Evolutionary conservation across 1,140 invertebrate genomes (phyloP).

Genomic region (Drosophila biarmipes): DNA sequence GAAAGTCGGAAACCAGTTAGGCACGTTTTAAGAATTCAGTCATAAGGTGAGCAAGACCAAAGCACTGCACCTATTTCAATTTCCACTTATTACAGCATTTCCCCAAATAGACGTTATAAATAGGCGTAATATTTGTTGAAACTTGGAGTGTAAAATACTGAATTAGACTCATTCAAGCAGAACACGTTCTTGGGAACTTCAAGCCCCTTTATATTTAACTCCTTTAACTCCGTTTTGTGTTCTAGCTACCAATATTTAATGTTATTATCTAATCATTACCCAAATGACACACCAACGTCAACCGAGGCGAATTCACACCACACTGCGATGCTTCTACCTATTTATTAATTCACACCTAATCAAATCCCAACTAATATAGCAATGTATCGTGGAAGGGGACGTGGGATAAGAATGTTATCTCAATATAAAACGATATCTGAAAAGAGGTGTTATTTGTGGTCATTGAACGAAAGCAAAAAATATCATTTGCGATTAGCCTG

Average conservation of each 20-base stretch:
- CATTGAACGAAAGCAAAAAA: slow-evolving; percentile 33
- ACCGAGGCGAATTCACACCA: slow-evolving; percentile 26
- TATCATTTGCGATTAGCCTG: slow-evolving; percentile 11
- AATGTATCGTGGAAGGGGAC: slow-evolving; percentile 14
- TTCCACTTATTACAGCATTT: no score
- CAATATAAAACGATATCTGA: slow-evolving; percentile 32
- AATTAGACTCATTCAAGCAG: no score
- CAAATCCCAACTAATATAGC: slow-evolving; percentile 32
- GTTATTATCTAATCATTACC: not conserved
- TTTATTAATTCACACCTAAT: slow-evolving; percentile 55
- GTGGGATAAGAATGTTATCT: not conserved
- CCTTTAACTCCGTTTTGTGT: not conserved
- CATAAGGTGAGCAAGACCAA: not conserved
- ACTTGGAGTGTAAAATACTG: not conserved
- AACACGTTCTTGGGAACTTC: no score
- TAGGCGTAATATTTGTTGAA: not conserved
- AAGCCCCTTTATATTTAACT: no score
- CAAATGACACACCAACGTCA: slow-evolving; percentile 13
- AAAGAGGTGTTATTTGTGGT: slow-evolving; percentile 39
- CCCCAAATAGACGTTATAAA: not conserved
- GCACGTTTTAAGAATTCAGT: slow-evolving; percentile 23
- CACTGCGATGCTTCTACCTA: slow-evolving; percentile 41
- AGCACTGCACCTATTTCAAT: slow-evolving; percentile 12
- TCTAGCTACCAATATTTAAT: no score
- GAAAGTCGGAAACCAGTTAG: slow-evolving; percentile 17